A percentile compares a stretch with the other conserved stretches of the same genome.
Conservation (phyloP, 2,888 invertebrate genomes). For the Plemyria rubiginata region DNA sequence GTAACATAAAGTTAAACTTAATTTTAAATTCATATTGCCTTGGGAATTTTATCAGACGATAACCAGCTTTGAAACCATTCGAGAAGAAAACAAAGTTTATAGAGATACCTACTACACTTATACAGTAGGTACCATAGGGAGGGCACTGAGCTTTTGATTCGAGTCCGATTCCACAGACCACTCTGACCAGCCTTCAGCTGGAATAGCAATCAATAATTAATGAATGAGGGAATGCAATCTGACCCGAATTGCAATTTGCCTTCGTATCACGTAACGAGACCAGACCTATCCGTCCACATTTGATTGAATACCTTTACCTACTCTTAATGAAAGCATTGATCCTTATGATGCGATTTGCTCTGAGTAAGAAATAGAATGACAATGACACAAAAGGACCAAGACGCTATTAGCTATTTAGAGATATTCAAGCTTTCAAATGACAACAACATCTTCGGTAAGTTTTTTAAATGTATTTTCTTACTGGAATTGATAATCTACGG, state of each 20-base stretch:
- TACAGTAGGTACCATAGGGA: background rate
- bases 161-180: conserved; percentile 21
- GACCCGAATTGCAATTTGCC: conserved; percentile 51
- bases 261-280: conserved; percentile 38
- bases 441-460: too few species aligned
- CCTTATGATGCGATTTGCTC: background rate
- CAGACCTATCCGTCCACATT: conserved; percentile 36
- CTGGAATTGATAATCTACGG: too few species aligned
- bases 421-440: too few species aligned
- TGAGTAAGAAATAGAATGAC: background rate
- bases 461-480: too few species aligned
- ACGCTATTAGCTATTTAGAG: background rate
- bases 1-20: too few species aligned
- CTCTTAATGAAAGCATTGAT: conserved; percentile 10
- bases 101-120: background rate
- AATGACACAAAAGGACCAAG: background rate
- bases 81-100: background rate
- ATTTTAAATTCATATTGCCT: too few species aligned
- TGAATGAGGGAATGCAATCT: conserved; percentile 52
- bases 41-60: too few species aligned
- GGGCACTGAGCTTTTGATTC: conserved; percentile 21
- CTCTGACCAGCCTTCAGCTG: conserved; percentile 44
- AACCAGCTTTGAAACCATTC: too few species aligned
- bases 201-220: conserved; percentile 63
- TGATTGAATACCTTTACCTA: conserved; percentile 28